Conservation (phyloP, 2,797 vertebrate species). For the Melopsittacus undulatus region DNA sequence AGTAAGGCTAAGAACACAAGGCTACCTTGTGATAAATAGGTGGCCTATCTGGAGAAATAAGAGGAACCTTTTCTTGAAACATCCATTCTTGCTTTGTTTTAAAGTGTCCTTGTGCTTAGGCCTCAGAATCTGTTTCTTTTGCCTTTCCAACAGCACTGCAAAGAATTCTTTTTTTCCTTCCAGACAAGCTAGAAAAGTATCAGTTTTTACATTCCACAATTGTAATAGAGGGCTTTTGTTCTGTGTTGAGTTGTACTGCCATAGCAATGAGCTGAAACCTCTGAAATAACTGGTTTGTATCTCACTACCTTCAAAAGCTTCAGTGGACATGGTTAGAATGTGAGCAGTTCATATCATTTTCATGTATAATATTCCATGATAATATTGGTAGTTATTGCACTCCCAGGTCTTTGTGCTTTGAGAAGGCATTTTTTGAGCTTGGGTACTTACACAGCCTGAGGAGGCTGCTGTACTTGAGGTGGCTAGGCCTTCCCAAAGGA, state of each 20-base stretch:
- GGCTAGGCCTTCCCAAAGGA: not conserved
- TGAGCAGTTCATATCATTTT: not conserved
- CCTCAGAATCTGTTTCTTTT: not conserved
- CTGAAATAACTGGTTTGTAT: not conserved
- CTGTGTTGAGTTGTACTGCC: not conserved
- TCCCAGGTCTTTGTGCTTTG: not conserved
- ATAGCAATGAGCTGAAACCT: not conserved
- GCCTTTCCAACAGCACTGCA: not conserved
- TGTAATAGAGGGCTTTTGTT: not conserved
- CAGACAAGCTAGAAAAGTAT: not conserved
- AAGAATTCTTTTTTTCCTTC: not conserved
- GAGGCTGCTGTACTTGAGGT: not conserved
- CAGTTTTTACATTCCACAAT: not conserved
- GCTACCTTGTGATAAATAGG: not conserved
- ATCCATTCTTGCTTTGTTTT: not conserved
- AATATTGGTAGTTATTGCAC: not conserved
- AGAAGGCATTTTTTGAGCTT: not conserved
- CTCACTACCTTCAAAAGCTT: not conserved
- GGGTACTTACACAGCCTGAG: not conserved
- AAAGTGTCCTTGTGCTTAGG: slow-evolving; percentile 31
- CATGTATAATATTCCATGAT: not conserved
- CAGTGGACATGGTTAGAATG: not conserved
- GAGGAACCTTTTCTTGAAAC: not conserved
- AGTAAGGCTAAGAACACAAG: not conserved
- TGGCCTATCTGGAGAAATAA: not conserved